Percentiles rank a stretch among this genome's conserved stretches.
Evolutionary conservation across 2,888 invertebrate species (phyloP).

Genomic region (Panopea generosa): DNA sequence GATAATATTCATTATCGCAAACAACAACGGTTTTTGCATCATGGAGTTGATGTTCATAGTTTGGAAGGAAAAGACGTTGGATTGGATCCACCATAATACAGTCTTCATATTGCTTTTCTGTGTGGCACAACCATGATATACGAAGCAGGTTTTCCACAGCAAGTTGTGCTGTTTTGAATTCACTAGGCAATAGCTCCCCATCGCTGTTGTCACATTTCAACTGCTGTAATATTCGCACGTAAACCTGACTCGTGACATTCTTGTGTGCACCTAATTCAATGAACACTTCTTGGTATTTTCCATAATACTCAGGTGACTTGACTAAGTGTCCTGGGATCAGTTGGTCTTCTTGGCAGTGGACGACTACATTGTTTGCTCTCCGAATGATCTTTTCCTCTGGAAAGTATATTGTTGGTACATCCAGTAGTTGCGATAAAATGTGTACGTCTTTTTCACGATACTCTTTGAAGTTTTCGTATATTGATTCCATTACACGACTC

Average conservation of each 20-base stretch:
- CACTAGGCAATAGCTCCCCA: constrained; percentile 57
- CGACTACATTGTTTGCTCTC: not conserved
- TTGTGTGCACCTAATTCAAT: constrained; percentile 62
- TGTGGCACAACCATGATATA: too few species aligned
- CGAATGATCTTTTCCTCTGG: constrained; percentile 12
- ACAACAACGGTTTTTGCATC: constrained; percentile 37
- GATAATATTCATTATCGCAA: constrained; percentile 35
- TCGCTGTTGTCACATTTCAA: constrained; percentile 39
- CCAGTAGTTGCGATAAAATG: too few species aligned
- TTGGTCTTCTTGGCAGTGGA: constrained; percentile 36
- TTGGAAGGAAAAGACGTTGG: constrained; percentile 33
- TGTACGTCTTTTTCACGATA: too few species aligned
- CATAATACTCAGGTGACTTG: constrained; percentile 60
- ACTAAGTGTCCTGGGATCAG: constrained; percentile 67
- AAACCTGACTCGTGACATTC: constrained; percentile 56
- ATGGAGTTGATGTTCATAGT: constrained; percentile 5
- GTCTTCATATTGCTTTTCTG: constrained; percentile 5
- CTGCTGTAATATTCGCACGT: constrained; percentile 60
- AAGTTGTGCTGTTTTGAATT: constrained; percentile 38
- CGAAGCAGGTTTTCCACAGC: constrained; percentile 41
- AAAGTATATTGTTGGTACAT: too few species aligned
- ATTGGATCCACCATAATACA: not conserved
- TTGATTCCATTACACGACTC: not conserved
- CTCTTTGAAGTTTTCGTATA: constrained; percentile 16
- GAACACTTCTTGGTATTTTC: constrained; percentile 63